Base-by-base conservation (phyloP, 2,797 vertebrate species). In the Acanthurus lineatus region DNA sequence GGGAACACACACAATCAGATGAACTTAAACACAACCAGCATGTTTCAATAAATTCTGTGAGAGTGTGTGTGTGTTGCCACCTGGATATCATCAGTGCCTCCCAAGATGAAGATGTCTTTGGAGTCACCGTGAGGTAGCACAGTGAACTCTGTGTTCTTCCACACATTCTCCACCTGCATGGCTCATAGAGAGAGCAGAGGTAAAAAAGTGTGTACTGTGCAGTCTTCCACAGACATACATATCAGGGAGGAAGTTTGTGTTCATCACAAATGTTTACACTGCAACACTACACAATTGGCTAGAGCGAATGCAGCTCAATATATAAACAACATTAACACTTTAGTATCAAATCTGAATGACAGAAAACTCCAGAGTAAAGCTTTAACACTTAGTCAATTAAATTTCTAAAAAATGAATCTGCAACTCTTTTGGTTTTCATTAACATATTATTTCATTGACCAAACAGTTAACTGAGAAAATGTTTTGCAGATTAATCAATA, bases 71-170 rank as follows among this genome's bases (percentile, higher is more conserved):
- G 2, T 54, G 59, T 17, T 67, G 7, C 2, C 47, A 97, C 96
- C 95, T 97, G 96, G 85, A 97, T 95, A 32, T 97, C 96, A 60
- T 97, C 96, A 5, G 95, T 96, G 48, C 95, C 95, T 10, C 95
- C 96, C 60, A 97, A 88, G 71, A 97, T 97, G 87, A 95, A 96
- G 28, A 96, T 86, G 19, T 96, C 94, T 90, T 95, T 95, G 48
- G 94, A 85, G 51, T 96, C 95, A 8, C 95, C 92, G 63, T 96
- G 95, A 86, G 95, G 66, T 22, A 96, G 86, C 63, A 96, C 84
- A 10, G 93, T 85, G 64, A 97, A 96, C 84, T 96, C 95, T 1
- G 95, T 96, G 65, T 83, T 89, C 93, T 95, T 96, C 96, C 95
- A 98, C 14, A 89, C 75, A 49, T 96, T 93, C 61, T 97, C 96